Evolutionary conservation across 2,888 invertebrate genomes (phyloP).

Genomic region (Pristionchus arcanus): DNA sequence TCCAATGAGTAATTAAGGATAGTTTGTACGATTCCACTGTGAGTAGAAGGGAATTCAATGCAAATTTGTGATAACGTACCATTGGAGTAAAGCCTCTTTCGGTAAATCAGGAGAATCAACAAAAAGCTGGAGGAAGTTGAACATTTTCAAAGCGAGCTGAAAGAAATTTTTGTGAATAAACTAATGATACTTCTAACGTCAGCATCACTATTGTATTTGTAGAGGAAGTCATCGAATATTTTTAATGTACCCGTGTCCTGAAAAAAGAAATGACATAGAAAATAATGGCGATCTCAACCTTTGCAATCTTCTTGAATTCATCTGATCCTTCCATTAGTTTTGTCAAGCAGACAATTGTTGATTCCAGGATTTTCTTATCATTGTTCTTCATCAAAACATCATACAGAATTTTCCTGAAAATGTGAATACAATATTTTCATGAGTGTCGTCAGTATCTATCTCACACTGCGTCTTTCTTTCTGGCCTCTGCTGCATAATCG

Average conservation of each 20-base stretch:
- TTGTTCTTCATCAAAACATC: background rate
- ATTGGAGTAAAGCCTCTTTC: background rate
- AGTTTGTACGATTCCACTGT: background rate
- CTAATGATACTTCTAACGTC: background rate
- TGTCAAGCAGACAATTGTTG: background rate
- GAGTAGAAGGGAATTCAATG: background rate
- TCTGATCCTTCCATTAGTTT: background rate
- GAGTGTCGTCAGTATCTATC: background rate
- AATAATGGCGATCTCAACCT: background rate
- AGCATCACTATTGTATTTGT: background rate
- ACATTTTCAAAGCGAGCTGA: background rate
- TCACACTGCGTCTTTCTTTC: background rate
- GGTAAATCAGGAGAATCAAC: background rate
- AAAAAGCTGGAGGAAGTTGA: background rate
- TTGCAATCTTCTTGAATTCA: background rate
- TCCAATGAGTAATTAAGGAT: background rate
- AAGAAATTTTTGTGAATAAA: background rate
- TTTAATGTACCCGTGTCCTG: background rate
- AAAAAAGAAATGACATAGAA: background rate
- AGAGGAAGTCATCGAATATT: background rate
- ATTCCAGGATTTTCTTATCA: background rate
- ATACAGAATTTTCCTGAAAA: background rate
- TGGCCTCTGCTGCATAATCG: background rate
- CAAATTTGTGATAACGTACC: background rate
- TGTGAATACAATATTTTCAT: background rate